Conservation (phyloP, 2,113 vertebrate genomes). For the Centropus unirufus region DNA sequence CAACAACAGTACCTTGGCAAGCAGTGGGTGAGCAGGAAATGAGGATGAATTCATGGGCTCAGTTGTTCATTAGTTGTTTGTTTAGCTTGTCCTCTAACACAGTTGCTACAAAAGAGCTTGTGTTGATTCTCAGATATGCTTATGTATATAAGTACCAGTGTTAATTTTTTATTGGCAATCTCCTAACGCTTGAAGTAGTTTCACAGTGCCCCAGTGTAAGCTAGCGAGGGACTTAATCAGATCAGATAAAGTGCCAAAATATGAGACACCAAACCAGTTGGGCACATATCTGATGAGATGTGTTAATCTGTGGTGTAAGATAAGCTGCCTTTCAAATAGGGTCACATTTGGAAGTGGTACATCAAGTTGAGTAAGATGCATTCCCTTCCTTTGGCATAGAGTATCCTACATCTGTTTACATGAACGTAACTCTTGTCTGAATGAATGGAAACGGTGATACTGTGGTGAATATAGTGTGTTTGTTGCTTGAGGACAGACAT, state of each 20-base stretch:
- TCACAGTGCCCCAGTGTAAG: not conserved
- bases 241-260: conserved; percentile 60
- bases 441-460: not conserved
- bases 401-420: not conserved
- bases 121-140: conserved; percentile 44
- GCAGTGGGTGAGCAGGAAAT: conserved; percentile 47
- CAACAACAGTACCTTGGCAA: conserved; percentile 32
- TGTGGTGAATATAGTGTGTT: too few relatives aligned
- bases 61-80: conserved; percentile 46
- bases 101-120: conserved; percentile 21
- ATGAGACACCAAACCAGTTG: conserved; percentile 32
- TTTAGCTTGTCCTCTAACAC: conserved; percentile 42
- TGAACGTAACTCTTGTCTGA: not conserved
- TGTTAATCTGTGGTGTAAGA: conserved; percentile 55
- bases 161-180: conserved; percentile 40
- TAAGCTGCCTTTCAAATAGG: conserved; percentile 54
- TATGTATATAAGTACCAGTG: not conserved
- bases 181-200: conserved; percentile 19
- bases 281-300: conserved; percentile 51
- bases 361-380: conserved; percentile 35
- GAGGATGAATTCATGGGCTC: conserved; percentile 41
- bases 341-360: conserved; percentile 52
- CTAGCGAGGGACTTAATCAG: conserved; percentile 40
- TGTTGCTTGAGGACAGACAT: not conserved
- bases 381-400: conserved; percentile 39